Evolutionary conservation across 35 echinoderm and acorn worm genomes (phyloP), one percentile per base, ranked within the genome.

Genomic region (Nesometra sesokonis): DNA sequence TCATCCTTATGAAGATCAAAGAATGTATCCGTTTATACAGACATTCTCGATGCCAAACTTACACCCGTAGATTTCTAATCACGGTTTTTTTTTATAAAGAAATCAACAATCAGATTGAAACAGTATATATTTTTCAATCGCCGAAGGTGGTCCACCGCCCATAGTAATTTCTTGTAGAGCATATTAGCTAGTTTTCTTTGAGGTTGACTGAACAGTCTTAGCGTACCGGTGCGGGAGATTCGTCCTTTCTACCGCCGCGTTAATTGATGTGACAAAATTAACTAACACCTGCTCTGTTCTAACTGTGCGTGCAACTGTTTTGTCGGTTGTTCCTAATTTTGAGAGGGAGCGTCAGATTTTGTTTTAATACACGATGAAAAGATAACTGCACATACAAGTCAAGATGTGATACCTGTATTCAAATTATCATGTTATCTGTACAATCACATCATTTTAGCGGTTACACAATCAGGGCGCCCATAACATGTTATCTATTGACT

Each of bases 251-350:
- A 43, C 52, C 52, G 52, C 52, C 52, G 52, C 52, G 21, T 67
- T 67, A 67, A 67, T 67, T 67, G 52, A 67, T 67, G 52, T 67
- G 52, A 67, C 52, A 67, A 67, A 67, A 67, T 67, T 67, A 67
- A 67, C 52, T 27, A 67, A 67, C 52, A 67, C 52, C 52, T 67
- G 52, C 52, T 67, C 52, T 2, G 52, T 9, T 67, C 52, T 67
- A 67, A 67, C 52, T 67, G 52, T 67, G 52, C 52, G 2, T 67
- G 52, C 52, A 67, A 67, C 52, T 67, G 52, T 67, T 67, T 67
- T 67, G 52, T 67, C 52, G 11, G 52, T 67, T 11, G 52, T 67
- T 11, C 52, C 52, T 67, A 67, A 67, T 67, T 67, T 67, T 67
- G 23, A 67, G 23, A 27, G n/a, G n/a, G 8, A 67, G 11, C 52